These are phyloP conservation scores for Calidris pygmaea DNA, from an alignment of 2,113 vertebrate species.

Conservation along the genomic window DNA sequence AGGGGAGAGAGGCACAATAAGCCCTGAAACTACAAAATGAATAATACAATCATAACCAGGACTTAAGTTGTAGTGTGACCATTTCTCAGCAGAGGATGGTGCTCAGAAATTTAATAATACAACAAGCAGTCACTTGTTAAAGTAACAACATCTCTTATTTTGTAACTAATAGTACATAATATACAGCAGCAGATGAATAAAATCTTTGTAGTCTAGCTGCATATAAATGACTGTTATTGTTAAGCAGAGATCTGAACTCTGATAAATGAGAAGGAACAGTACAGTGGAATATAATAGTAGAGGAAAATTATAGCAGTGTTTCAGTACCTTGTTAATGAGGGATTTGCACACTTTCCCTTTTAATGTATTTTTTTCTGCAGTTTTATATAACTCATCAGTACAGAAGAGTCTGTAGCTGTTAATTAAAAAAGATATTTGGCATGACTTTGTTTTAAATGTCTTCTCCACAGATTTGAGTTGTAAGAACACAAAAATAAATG, in stretches of 20 bases:
- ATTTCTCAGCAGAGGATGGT: neutral
- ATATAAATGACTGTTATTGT: neutral
- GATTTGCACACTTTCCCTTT: neutral
- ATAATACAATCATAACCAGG: neutral
- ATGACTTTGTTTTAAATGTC: neutral
- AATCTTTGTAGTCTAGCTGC: neutral
- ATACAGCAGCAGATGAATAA: neutral
- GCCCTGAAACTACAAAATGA: neutral
- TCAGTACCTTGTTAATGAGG: neutral
- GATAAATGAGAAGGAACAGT: conserved; percentile 5
- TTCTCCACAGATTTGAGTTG: neutral
- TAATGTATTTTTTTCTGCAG: neutral
- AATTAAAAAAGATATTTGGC: neutral
- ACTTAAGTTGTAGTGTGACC: neutral
- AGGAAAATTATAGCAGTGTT: conserved; percentile 12
- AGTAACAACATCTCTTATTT: neutral
- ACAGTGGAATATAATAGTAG: neutral
- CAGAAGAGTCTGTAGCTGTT: neutral
- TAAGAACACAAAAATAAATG: neutral
- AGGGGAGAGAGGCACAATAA: neutral
- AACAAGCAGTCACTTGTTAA: neutral
- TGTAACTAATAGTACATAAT: neutral
- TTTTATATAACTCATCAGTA: neutral
- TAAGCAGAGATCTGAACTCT: neutral
- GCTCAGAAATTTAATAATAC: neutral